A percentile compares a stretch with the other conserved stretches of the same genome.
Conservation (phyloP, 2,113 vertebrate genomes). For the Forbesichthys papilliferus region DNA sequence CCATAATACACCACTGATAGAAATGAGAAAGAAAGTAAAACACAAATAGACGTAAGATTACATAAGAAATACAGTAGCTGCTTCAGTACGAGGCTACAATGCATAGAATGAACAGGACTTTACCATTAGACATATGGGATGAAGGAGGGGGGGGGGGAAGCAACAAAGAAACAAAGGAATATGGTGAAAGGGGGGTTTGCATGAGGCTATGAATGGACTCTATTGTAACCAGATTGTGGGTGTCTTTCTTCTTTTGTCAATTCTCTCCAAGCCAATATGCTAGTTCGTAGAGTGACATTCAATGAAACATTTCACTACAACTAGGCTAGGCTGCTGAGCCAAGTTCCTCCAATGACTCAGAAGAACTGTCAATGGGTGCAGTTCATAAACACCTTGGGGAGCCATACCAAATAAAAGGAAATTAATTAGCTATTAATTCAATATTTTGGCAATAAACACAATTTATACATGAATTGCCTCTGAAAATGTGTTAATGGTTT, state of each 20-base stretch:
- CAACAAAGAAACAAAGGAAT: conserved; percentile 12
- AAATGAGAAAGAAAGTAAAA: conserved; percentile 5
- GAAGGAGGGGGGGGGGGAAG: neutral
- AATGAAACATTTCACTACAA: neutral
- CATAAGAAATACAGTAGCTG: neutral
- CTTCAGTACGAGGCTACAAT: neutral
- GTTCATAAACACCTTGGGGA: neutral
- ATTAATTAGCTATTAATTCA: neutral
- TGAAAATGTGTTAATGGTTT: neutral
- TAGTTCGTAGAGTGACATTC: neutral
- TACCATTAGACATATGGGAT: neutral
- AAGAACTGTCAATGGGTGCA: conserved; percentile 2
- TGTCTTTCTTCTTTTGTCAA: conserved; percentile 24
- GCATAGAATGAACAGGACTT: neutral
- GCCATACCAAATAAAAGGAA: neutral
- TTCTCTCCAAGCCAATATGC: conserved; percentile 13
- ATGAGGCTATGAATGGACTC: conserved; percentile 22
- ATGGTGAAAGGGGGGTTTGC: conserved; percentile 3
- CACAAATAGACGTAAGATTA: neutral
- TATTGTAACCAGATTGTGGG: conserved; percentile 31
- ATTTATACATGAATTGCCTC: neutral
- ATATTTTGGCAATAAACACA: no score
- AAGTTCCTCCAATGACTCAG: conserved; percentile 1
- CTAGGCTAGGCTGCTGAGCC: neutral
- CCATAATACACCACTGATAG: neutral